Evolutionary conservation across 64 coral and sea anemone genomes (phyloP).

Genomic region (Actinia equina): DNA sequence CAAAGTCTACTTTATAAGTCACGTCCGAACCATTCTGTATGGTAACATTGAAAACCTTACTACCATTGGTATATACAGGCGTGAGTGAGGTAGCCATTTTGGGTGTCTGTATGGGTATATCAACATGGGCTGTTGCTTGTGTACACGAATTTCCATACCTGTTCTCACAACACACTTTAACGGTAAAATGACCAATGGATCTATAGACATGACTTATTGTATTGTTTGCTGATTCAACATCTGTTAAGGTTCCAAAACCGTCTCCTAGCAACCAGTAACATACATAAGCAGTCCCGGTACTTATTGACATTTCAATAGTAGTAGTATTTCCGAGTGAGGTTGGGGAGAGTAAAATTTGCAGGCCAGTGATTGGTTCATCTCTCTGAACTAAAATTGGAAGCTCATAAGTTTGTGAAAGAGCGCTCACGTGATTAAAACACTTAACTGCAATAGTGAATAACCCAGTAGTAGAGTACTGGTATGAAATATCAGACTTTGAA

Average conservation of each 20-base stretch:
- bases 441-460: constrained; percentile 3
- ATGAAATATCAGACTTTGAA: neutral
- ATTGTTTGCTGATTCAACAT: constrained; percentile 16
- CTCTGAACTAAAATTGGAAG: constrained; percentile 22
- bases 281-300: constrained; percentile 38
- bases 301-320: constrained; percentile 2
- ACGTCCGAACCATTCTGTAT: neutral
- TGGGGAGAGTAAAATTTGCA: neutral
- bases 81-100: neutral
- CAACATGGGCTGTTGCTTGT: constrained; percentile 22
- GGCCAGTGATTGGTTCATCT: constrained; percentile 35
- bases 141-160: constrained; percentile 8
- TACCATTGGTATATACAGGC: neutral
- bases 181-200: constrained; percentile 2
- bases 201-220: constrained; percentile 33
- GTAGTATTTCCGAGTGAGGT: neutral
- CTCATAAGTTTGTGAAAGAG: neutral
- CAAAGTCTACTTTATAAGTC: neutral
- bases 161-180: constrained; percentile 29
- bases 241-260: constrained; percentile 12
- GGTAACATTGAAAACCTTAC: neutral
- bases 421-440: constrained; percentile 36
- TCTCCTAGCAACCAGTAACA: constrained; percentile 64
- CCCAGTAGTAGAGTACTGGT: neutral
- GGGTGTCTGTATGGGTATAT: constrained; percentile 24